Evolutionary conservation across 2,888 invertebrate species (phyloP).

Genomic region (Heliconius cydno): DNA sequence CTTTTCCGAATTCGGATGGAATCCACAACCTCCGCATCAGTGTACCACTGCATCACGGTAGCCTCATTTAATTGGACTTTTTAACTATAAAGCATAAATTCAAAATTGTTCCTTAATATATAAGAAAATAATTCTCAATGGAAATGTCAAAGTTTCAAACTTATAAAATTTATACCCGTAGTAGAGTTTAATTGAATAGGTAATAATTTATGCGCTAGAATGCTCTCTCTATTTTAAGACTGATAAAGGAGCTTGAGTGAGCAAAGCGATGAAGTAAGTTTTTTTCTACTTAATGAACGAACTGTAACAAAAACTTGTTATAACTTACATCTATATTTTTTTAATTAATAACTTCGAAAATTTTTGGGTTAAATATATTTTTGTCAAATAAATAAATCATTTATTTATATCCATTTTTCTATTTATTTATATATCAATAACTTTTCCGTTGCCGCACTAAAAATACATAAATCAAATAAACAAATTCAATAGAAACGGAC

Average conservation of each 20-base stretch:
- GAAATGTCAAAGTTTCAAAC: constrained; percentile 27
- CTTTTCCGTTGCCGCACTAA: neutral
- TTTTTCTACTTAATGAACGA: constrained; percentile 8
- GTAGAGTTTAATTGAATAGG: constrained; percentile 44
- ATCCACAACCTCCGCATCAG: neutral
- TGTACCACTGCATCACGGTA: neutral
- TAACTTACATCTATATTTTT: neutral
- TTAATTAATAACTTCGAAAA: no score
- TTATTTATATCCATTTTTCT: neutral
- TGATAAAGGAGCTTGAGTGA: constrained; percentile 37
- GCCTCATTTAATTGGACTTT: neutral
- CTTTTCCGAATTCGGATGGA: neutral
- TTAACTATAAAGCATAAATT: neutral
- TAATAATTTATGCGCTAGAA: constrained; percentile 48
- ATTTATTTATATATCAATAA: neutral
- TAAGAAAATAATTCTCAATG: constrained; percentile 5
- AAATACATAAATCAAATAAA: constrained; percentile 5
- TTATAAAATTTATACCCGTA: constrained; percentile 38
- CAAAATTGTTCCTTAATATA: neutral
- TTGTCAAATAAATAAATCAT: no score
- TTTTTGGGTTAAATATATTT: no score
- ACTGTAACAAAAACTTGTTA: neutral
- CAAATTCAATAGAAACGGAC: neutral
- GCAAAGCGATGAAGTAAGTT: constrained; percentile 29
- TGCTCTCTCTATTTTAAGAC: constrained; percentile 43